Evolutionary conservation across 1,140 invertebrate species (phyloP).

Genomic region (Hypothenemus hampei): DNA sequence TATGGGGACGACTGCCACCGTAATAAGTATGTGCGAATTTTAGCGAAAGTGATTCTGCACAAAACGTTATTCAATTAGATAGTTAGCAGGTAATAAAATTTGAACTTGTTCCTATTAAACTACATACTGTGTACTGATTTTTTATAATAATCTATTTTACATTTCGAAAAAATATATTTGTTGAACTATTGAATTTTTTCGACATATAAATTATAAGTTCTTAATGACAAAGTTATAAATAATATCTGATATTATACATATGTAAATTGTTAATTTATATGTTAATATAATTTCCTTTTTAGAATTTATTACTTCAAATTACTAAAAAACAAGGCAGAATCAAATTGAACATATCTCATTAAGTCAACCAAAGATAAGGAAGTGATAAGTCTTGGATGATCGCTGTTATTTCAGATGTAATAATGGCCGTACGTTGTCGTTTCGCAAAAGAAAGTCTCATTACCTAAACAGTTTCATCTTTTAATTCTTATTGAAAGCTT

Average conservation of each 20-base stretch:
- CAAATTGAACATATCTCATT: no score
- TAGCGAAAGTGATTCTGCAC: constrained; percentile 8
- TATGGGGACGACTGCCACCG: neutral
- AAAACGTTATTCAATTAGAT: neutral
- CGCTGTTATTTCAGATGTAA: no score
- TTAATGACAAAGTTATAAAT: constrained; percentile 4
- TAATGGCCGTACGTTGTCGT: no score
- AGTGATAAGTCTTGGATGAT: no score
- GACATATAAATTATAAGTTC: neutral
- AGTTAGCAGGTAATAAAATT: constrained; percentile 1
- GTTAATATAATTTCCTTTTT: constrained; percentile 3
- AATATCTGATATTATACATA: constrained; percentile 8
- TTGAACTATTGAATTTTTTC: neutral
- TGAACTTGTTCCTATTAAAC: neutral
- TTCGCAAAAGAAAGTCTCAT: no score
- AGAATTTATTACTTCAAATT: constrained; percentile 1
- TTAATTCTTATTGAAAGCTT: no score
- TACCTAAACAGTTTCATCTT: no score
- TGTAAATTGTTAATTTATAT: constrained; percentile 13
- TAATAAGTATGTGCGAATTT: constrained; percentile 4
- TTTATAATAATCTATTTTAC: neutral
- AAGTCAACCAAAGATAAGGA: no score
- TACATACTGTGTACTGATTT: no score
- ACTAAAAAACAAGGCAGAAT: neutral
- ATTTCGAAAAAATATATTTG: neutral